phyloP scores from a whole-genome alignment of 2,797 vertebrate genomes.

The Coreius guichenoti region DNA sequence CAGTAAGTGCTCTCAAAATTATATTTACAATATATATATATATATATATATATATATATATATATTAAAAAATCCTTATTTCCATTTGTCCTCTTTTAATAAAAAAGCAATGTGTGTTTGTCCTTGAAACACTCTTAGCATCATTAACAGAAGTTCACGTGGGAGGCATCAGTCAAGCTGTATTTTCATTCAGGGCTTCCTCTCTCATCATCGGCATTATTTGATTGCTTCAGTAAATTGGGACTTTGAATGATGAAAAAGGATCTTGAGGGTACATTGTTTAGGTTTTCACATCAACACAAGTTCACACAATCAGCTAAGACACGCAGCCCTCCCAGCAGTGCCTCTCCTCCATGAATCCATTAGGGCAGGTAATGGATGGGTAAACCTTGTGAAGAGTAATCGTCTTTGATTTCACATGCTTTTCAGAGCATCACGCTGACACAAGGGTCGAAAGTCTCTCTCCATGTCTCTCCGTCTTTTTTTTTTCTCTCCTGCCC shows the following conservation, averaged over 20 bases:
- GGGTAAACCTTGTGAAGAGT: constrained; percentile 85
- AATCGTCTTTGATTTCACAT: constrained; percentile 86
- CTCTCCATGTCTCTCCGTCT: constrained; percentile 42
- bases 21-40: neutral
- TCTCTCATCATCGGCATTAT: constrained; percentile 43
- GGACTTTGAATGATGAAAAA: constrained; percentile 51
- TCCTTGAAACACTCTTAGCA: constrained; percentile 51
- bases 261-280: constrained; percentile 51
- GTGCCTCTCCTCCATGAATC: constrained; percentile 70
- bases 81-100: constrained; percentile 78
- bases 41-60: too few species aligned
- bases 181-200: constrained; percentile 38
- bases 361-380: constrained; percentile 82
- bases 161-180: constrained; percentile 47
- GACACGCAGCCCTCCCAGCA: constrained; percentile 42
- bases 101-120: constrained; percentile 71
- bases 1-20: neutral
- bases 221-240: constrained; percentile 57
- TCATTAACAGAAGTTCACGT: constrained; percentile 47
- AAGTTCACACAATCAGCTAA: constrained; percentile 62
- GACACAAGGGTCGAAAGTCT: constrained; percentile 77
- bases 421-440: constrained; percentile 80
- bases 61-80: neutral
- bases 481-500: constrained; percentile 14
- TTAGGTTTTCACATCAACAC: constrained; percentile 54